phyloP scores from a whole-genome alignment of 1,140 invertebrate genomes.

The Drosophila pachea region DNA sequence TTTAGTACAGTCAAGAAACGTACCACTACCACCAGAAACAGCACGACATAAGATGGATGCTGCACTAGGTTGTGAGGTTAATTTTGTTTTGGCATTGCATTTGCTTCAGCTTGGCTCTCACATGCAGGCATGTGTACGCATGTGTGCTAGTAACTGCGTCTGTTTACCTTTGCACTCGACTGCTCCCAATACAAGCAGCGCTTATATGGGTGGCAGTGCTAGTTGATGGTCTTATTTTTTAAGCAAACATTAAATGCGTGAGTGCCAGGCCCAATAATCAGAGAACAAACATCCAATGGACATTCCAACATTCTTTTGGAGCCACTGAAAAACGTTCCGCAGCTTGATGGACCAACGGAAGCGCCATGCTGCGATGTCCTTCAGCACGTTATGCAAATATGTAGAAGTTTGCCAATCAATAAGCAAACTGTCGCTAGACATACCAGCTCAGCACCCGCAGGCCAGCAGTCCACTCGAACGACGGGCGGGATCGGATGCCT shows the following conservation, averaged over 20 bases:
- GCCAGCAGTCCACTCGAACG: slow-evolving; percentile 1
- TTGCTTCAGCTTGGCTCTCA: slow-evolving; percentile 10
- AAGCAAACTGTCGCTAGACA: slow-evolving; percentile 27
- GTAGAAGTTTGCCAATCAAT: slow-evolving; percentile 33
- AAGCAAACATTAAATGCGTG: slow-evolving; percentile 63
- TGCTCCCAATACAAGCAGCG: slow-evolving; percentile 54
- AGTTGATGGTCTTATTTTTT: slow-evolving; percentile 54
- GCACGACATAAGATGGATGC: slow-evolving; percentile 43
- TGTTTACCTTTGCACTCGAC: slow-evolving; percentile 60
- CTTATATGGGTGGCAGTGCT: slow-evolving; percentile 6
- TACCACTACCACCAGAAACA: slow-evolving; percentile 14
- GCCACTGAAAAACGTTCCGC: neutral
- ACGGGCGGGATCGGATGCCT: slow-evolving; percentile 14
- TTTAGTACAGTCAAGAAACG: slow-evolving; percentile 60
- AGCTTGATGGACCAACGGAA: neutral
- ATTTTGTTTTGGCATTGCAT: slow-evolving; percentile 70
- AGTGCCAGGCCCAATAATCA: slow-evolving; percentile 40
- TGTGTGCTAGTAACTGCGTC: slow-evolving; percentile 44
- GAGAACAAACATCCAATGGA: slow-evolving; percentile 1
- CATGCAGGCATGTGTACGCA: neutral
- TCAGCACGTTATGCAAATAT: slow-evolving; percentile 26
- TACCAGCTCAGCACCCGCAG: neutral
- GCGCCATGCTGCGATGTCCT: slow-evolving; percentile 4
- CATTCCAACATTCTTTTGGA: neutral
- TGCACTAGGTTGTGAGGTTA: slow-evolving; percentile 70